These are phyloP conservation scores for Sebastes matsubarae DNA, from an alignment of 2,797 vertebrate genomes.

Conservation along the genomic window DNA sequence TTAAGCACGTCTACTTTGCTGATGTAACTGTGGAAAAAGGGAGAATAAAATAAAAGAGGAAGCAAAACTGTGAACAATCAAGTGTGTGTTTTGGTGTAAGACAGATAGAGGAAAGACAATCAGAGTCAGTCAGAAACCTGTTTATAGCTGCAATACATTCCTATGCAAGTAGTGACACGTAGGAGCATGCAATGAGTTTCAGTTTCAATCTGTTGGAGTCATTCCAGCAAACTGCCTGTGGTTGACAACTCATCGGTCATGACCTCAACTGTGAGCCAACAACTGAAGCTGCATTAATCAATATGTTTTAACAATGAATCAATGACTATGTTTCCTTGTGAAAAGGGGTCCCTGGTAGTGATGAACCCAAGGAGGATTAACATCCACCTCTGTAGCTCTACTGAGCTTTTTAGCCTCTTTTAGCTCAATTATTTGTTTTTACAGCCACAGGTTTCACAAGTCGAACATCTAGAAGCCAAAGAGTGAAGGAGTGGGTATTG, in stretches of 20 bases:
- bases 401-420: neutral
- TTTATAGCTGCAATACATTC: neutral
- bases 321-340: neutral
- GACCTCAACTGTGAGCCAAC: neutral
- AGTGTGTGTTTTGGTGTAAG: neutral
- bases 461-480: neutral
- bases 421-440: neutral
- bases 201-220: neutral
- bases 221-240: neutral
- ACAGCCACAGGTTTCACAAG: neutral
- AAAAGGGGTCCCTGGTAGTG: neutral
- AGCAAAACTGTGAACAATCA: neutral
- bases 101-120: neutral
- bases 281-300: neutral
- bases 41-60: neutral
- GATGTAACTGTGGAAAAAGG: slow-evolving; percentile 88
- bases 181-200: neutral
- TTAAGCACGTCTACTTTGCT: slow-evolving; percentile 97
- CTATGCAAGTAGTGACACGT: neutral
- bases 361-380: neutral
- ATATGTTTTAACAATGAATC: neutral
- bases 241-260: too few relatives aligned
- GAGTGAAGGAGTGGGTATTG: neutral
- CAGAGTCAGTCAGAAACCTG: neutral
- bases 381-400: neutral